Conservation (phyloP, 1,140 invertebrate species). For the Bilobella aurantiaca region DNA sequence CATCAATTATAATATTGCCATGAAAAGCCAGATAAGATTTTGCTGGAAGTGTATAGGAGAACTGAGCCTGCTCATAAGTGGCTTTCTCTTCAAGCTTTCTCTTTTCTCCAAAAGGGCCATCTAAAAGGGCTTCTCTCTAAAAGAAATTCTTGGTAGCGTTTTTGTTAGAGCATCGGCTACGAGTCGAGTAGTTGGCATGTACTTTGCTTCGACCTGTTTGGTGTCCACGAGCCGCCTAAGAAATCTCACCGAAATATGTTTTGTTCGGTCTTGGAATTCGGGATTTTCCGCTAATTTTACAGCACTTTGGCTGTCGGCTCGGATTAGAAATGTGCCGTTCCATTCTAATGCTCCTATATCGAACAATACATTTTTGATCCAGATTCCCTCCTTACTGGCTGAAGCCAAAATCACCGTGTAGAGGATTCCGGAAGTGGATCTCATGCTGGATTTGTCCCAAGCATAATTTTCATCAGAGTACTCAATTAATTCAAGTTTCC, state of each 20-base stretch:
- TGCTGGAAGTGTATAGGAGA: too few relatives aligned
- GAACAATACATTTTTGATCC: conserved; percentile 35
- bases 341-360: conserved; percentile 33
- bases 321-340: background rate
- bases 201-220: background rate
- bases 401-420: conserved; percentile 35
- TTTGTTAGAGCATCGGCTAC: conserved; percentile 14
- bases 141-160: background rate
- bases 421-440: background rate
- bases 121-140: too few relatives aligned
- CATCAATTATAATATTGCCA: too few relatives aligned
- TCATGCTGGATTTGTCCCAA: background rate
- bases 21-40: too few relatives aligned
- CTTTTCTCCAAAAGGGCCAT: too few relatives aligned
- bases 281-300: conserved; percentile 33
- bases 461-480: background rate
- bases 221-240: conserved; percentile 29
- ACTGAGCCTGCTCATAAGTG: too few relatives aligned
- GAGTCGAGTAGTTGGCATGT: background rate
- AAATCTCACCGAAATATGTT: conserved; percentile 37
- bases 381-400: conserved; percentile 38
- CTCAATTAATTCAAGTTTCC: background rate
- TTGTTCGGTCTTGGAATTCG: conserved; percentile 30
- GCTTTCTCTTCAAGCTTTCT: too few relatives aligned
- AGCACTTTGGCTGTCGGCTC: conserved; percentile 35